A percentile compares a stretch with the other conserved stretches of the same genome.
These are phyloP conservation scores for Teleogryllus occipitalis DNA, from an alignment of 1,140 invertebrate genomes.

Conservation along the genomic window DNA sequence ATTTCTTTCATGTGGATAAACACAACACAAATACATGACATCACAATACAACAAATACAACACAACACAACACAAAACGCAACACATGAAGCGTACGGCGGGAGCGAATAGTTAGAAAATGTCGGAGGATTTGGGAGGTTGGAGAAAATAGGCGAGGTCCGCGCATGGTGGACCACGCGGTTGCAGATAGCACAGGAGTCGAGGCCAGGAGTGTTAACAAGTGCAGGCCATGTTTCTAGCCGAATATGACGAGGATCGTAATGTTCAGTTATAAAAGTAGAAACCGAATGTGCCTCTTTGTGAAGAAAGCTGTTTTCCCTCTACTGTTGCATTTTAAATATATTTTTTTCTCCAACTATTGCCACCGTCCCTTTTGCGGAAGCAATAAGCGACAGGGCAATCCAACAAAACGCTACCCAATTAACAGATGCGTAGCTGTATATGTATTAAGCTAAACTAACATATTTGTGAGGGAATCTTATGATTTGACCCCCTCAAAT, in stretches of 20 bases:
- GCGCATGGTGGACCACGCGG: background rate
- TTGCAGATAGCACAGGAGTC: background rate
- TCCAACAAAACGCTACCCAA: background rate
- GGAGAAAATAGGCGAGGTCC: background rate
- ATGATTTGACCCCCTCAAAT: background rate
- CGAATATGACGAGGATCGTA: background rate
- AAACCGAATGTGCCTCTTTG: background rate
- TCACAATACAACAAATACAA: background rate
- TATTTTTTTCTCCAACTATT: background rate
- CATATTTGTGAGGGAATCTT: background rate
- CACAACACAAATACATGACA: background rate
- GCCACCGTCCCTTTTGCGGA: background rate
- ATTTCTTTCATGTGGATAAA: background rate
- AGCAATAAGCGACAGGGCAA: background rate
- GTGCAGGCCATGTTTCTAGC: background rate
- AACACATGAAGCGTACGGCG: background rate
- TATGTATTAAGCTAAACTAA: background rate
- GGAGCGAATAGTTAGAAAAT: background rate
- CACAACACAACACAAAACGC: background rate
- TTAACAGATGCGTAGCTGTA: background rate
- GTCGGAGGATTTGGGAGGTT: background rate
- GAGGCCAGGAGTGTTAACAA: background rate
- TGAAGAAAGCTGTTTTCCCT: background rate
- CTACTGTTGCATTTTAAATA: background rate
- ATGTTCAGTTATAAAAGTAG: background rate